Evolutionary conservation across 2,888 invertebrate genomes (phyloP), one percentile per base, ranked within the genome.

Genomic region (Lochmaea capreae): DNA sequence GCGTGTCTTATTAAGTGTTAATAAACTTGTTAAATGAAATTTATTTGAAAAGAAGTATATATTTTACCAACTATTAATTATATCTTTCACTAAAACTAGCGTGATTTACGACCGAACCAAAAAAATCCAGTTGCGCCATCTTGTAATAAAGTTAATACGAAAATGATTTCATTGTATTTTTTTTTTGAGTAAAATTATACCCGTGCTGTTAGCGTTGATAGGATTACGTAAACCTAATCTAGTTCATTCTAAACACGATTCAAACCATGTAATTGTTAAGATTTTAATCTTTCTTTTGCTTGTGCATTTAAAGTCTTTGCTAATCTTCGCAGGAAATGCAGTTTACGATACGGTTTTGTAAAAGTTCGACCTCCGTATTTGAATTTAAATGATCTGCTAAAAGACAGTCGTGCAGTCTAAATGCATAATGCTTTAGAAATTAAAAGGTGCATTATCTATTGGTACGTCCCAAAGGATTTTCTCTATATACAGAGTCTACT

Each of bases 191-290:
- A 61, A 61, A 61, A 61, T 61, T 61, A 61, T 61, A 61, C 61
- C 39, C 33, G 33, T 33, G 0, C 33, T 33, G 8, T 33, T 33
- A 18, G 11, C 14, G 62, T 63, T 63, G 62, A 43, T 63, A 43
- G 6, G 46, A 14, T 77, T 77, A 61, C 61, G 69, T 75, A 74
- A 77, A 22, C 18, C 11, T 66, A 65, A 68, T 73, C 71, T 68
- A 77, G 69, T 73, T 76, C 68, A 76, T 76, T 72, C 67, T n/a
- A 42, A 72, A 69, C 73, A 74, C 69, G 73, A 74, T 43, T 16
- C 59, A 26, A 57, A 52, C 69, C 76, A 22, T 65, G 73, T 71
- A 74, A 77, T 77, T 72, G 72, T 68, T 22, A 11, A 65, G 73
- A 74, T 74, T 65, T 65, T 70, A 59, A 75, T 76, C 70, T 76